phyloP scores from a whole-genome alignment of 2,888 invertebrate species.

The Dioctria linearis region DNA sequence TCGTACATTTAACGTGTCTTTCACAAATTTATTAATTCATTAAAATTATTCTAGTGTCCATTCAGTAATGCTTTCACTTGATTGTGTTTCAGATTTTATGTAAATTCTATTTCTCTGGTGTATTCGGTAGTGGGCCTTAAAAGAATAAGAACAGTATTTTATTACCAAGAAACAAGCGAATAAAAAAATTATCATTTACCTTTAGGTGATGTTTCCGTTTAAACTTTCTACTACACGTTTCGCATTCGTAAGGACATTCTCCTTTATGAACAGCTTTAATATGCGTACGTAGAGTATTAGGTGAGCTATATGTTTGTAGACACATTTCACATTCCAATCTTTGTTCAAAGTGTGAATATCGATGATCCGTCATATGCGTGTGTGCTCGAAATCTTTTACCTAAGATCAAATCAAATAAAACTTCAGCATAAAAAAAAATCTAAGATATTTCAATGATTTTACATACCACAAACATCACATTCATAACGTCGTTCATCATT shows the following conservation, averaged over 20 bases:
- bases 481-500: conserved; percentile 63
- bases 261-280: conserved; percentile 62
- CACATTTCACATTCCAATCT: conserved; percentile 63
- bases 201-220: conserved; percentile 64
- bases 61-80: too few species aligned
- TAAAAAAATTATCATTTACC: conserved; percentile 55
- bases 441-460: conserved; percentile 21
- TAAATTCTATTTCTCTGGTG: conserved; percentile 21
- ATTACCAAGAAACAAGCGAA: neutral
- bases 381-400: conserved; percentile 63
- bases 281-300: conserved; percentile 63
- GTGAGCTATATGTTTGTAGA: conserved; percentile 63
- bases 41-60: too few species aligned
- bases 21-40: too few species aligned
- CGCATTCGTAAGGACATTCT: conserved; percentile 62
- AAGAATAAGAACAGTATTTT: conserved; percentile 6
- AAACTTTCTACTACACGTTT: conserved; percentile 62
- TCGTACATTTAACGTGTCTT: too few species aligned
- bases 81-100: neutral
- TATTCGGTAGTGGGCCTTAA: conserved; percentile 46
- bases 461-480: conserved; percentile 64
- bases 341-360: conserved; percentile 62
- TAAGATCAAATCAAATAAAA: conserved; percentile 43
- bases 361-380: conserved; percentile 64
- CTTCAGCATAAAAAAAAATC: conserved; percentile 2